Conservation (phyloP, 2,888 invertebrate species). For the Copidosoma aretas region DNA sequence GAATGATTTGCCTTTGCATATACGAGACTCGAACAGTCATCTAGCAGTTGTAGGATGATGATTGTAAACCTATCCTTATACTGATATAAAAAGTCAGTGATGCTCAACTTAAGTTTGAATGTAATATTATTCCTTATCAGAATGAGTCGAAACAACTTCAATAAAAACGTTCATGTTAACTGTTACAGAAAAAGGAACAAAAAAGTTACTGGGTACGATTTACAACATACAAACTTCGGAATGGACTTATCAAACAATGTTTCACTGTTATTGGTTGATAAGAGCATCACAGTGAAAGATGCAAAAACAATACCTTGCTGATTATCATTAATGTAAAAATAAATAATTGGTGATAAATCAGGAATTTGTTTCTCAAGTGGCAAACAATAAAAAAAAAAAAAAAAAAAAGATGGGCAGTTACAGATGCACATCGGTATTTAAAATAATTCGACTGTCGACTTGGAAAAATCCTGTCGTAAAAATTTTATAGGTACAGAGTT, state of each 20-base stretch:
- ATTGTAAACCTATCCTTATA: constrained; percentile 20
- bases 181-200: background rate
- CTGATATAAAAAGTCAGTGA: constrained; percentile 23
- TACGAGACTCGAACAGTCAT: constrained; percentile 16
- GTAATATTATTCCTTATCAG: constrained; percentile 20
- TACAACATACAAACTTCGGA: background rate
- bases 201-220: no score
- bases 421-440: background rate
- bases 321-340: no score
- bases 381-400: no score
- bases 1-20: constrained; percentile 4
- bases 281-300: no score
- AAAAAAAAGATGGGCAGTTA: no score
- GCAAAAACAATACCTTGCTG: no score
- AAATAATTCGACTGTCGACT: background rate
- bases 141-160: constrained; percentile 26
- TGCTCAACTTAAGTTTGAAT: constrained; percentile 16
- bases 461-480: background rate
- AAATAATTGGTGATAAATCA: no score
- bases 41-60: constrained; percentile 1
- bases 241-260: background rate
- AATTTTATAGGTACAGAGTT: background rate
- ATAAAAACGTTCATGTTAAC: background rate
- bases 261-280: no score
- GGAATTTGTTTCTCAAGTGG: no score